Evolutionary conservation across 2,113 vertebrate species (phyloP).

Genomic region (Pogonocichla stellata): DNA sequence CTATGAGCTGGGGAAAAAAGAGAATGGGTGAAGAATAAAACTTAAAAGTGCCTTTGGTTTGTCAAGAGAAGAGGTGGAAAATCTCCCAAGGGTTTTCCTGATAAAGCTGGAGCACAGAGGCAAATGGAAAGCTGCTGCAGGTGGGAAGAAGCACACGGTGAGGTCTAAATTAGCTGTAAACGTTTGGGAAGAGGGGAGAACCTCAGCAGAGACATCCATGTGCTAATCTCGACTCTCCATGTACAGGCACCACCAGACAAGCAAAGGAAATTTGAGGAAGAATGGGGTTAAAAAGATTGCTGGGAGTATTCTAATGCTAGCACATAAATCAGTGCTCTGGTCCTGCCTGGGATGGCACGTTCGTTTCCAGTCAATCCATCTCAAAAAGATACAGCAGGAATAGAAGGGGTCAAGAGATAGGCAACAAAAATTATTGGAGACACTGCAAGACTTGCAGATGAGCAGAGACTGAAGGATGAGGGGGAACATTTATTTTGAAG

Average conservation of each 20-base stretch:
- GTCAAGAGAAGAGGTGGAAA: background rate
- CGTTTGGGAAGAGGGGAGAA: background rate
- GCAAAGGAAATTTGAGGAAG: background rate
- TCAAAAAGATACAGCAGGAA: conserved; percentile 17
- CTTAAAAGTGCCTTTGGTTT: background rate
- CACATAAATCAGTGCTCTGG: conserved; percentile 5
- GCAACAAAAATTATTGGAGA: conserved; percentile 38
- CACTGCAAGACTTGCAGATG: background rate
- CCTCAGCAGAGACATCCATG: background rate
- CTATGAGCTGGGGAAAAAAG: background rate
- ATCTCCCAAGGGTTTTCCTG: background rate
- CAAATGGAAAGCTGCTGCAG: background rate
- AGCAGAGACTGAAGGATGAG: conserved; percentile 27
- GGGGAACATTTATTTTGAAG: conserved; percentile 40
- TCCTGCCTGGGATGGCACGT: background rate
- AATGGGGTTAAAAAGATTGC: conserved; percentile 35
- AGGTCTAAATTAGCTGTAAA: background rate
- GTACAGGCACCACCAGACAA: background rate
- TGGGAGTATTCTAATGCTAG: background rate
- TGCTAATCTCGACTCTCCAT: background rate
- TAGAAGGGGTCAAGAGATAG: conserved; percentile 15
- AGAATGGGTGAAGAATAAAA: background rate
- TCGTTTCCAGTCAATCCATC: background rate
- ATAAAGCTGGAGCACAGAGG: background rate
- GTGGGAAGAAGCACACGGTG: background rate